Evolutionary conservation across 2,888 invertebrate species (phyloP).

Genomic region (Bhutanitis thaidina): DNA sequence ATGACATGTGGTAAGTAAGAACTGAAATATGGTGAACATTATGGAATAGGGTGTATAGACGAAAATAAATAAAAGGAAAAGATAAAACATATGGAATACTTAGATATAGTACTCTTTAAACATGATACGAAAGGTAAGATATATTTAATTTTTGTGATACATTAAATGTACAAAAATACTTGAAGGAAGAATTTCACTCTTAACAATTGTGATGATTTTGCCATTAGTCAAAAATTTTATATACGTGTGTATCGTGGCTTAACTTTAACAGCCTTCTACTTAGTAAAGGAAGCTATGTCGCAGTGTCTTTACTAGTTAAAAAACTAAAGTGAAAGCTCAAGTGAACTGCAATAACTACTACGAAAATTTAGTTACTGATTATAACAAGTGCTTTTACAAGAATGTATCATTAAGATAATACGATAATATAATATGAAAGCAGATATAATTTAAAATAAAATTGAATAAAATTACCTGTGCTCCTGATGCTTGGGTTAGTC

Average conservation of each 20-base stretch:
- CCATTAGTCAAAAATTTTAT: slow-evolving; percentile 70
- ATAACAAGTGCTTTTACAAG: slow-evolving; percentile 32
- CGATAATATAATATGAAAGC: slow-evolving; percentile 26
- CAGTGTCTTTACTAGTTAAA: slow-evolving; percentile 29
- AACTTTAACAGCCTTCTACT: slow-evolving; percentile 42
- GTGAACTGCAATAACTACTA: slow-evolving; percentile 43
- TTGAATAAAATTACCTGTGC: slow-evolving; percentile 59
- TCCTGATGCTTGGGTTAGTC: slow-evolving; percentile 52
- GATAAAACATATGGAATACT: slow-evolving; percentile 34
- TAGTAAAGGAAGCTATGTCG: slow-evolving; percentile 42
- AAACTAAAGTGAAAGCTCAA: slow-evolving; percentile 51
- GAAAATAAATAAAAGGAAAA: slow-evolving; percentile 41
- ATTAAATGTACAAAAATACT: slow-evolving; percentile 45
- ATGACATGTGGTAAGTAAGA: slow-evolving; percentile 39
- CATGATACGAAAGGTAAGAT: slow-evolving; percentile 40
- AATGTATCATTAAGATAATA: slow-evolving; percentile 20
- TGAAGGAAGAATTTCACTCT: slow-evolving; percentile 51
- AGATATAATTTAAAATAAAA: slow-evolving; percentile 34
- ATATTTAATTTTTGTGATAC: slow-evolving; percentile 40
- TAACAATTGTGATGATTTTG: slow-evolving; percentile 78
- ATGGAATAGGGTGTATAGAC: slow-evolving; percentile 43
- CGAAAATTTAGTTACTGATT: slow-evolving; percentile 24
- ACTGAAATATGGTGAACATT: slow-evolving; percentile 40
- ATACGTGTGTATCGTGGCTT: slow-evolving; percentile 37
- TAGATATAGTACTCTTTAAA: slow-evolving; percentile 30